phyloP scores from a whole-genome alignment of 53 echinoderm and acorn worm genomes.

The Zoroaster sp. region DNA sequence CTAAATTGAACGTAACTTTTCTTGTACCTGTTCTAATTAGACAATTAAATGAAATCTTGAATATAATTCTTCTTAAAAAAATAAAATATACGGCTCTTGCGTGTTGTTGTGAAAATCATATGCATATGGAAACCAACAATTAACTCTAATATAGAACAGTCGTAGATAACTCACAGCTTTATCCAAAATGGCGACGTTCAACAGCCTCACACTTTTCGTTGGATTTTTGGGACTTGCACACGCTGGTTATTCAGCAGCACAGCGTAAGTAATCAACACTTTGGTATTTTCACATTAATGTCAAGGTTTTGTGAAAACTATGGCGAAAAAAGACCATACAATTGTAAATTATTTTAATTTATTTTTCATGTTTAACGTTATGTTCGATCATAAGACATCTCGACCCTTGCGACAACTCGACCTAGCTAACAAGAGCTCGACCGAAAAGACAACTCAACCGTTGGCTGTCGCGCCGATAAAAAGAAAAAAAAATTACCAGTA shows the following conservation, averaged over 20 bases:
- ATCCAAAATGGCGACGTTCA: conserved; percentile 80
- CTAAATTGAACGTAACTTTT: too few species aligned
- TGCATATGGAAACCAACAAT: not conserved
- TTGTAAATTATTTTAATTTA: not conserved
- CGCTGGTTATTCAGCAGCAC: conserved; percentile 95
- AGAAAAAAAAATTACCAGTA: too few species aligned
- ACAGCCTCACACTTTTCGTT: conserved; percentile 66
- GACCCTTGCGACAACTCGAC: too few species aligned
- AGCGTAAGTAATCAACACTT: conserved; percentile 69
- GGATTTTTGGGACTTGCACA: conserved; percentile 90
- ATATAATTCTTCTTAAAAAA: too few species aligned
- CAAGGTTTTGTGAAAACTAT: too few species aligned
- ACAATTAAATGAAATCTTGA: too few species aligned
- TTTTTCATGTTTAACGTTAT: not conserved
- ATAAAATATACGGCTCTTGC: not conserved
- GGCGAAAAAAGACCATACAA: not conserved
- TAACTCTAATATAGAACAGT: conserved; percentile 24
- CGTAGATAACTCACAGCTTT: not conserved
- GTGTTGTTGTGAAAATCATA: not conserved
- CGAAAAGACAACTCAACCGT: too few species aligned
- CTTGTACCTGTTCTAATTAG: too few species aligned
- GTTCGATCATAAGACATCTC: too few species aligned
- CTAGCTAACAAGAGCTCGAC: too few species aligned
- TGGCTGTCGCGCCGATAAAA: too few species aligned
- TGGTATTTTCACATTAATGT: not conserved